Percentiles rank a stretch among this genome's conserved stretches.
Evolutionary conservation across 2,888 invertebrate genomes (phyloP).

Genomic region (Cataglyphis altisquamis): DNA sequence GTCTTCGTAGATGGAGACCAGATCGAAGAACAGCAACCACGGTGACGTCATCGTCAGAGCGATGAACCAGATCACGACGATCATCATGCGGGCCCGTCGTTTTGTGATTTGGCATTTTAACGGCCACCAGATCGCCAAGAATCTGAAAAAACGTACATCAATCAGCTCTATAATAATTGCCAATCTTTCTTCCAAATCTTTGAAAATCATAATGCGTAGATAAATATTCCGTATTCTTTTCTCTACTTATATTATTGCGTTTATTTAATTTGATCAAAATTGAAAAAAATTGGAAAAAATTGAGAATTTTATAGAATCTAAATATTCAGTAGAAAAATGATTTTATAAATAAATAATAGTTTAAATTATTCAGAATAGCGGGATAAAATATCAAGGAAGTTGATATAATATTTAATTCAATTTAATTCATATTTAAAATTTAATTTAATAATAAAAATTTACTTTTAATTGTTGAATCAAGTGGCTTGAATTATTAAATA

Average conservation of each 20-base stretch:
- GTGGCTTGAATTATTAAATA: neutral
- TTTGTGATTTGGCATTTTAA: constrained; percentile 96
- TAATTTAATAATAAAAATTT: neutral
- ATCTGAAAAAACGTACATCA: constrained; percentile 90
- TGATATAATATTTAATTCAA: neutral
- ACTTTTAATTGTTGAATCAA: neutral
- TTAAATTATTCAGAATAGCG: neutral
- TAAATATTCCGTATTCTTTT: neutral
- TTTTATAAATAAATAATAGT: neutral
- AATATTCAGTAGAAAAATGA: neutral
- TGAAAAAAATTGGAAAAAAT: neutral
- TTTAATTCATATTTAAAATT: neutral
- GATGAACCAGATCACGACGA: constrained; percentile 95
- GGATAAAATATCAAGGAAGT: neutral
- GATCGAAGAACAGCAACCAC: constrained; percentile 96
- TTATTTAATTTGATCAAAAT: neutral
- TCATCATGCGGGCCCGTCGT: constrained; percentile 94
- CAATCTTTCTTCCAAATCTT: neutral
- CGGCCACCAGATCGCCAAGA: constrained; percentile 98
- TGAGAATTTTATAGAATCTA: neutral
- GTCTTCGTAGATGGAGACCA: constrained; percentile 91
- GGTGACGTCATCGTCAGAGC: constrained; percentile 95
- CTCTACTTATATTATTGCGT: neutral
- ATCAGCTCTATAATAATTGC: neutral
- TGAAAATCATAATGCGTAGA: neutral